Evolutionary conservation across 1,140 invertebrate species (phyloP), one percentile per base, ranked within the genome.

Genomic region (Pseudomyrmex concolor): DNA sequence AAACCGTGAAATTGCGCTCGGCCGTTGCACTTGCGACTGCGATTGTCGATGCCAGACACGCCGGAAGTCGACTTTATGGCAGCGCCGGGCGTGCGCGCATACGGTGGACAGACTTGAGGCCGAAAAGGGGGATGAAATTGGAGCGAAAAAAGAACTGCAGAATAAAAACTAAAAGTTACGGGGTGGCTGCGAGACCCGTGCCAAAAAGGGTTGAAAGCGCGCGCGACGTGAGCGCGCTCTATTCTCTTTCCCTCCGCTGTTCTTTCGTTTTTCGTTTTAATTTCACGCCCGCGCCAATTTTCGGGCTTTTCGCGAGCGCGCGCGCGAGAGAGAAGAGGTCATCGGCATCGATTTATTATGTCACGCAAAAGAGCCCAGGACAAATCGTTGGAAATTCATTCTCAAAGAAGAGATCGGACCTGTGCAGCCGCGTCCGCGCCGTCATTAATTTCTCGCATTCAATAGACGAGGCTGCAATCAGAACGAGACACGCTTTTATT

Each of bases 151-250:
- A 80, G 76, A 80, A 71, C 76, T 80, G 54, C 66, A 71, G 76
- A 80, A 80, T 80, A 80, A 80, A 80, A 80, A 80, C 76, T 80
- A 80, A 80, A 80, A 80, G 76, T 80, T 80, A 80, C 76, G 76
- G 76, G 76, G 15, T 66, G 76, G 76, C 15, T 66, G 66, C 76
- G 66, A 80, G 76, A 80, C 43, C 76, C 55, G 54, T 80, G 76
- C 76, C 76, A 80, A 80, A 78, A 80, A 80, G 76, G 54, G 76
- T 80, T 80, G 76, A 80, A 80, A 80, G 76, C 76, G 76, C 76
- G 76, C 76, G 76, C 76, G 76, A 78, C 76, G 76, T 48, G 76
- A 78, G 57, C 76, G 76, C 76, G 76, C 76, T 70, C 76, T 48
- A 80, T 80, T 80, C 76, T 80, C 76, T 80, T 71, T 80, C 64